Percentiles rank a stretch among this genome's conserved stretches.
Evolutionary conservation across 1,140 invertebrate genomes (phyloP).

Genomic region (Trichomalopsis sarcophagae): DNA sequence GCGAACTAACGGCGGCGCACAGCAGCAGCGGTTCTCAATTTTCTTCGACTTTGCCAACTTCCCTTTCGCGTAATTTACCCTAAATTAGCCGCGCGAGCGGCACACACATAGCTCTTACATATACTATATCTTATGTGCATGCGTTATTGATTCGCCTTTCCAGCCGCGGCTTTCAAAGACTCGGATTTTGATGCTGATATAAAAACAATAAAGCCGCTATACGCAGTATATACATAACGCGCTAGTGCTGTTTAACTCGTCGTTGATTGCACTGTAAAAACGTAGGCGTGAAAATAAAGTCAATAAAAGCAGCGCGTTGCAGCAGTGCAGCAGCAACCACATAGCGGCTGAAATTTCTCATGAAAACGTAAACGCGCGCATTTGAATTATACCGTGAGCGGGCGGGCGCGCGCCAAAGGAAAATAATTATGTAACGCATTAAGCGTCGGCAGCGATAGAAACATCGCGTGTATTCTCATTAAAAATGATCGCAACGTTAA

Average conservation of each 20-base stretch:
- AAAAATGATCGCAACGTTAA: conserved; percentile 53
- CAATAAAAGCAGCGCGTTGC: conserved; percentile 34
- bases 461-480: conserved; percentile 51
- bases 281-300: conserved; percentile 42
- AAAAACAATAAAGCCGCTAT: conserved; percentile 5
- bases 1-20: conserved; percentile 56
- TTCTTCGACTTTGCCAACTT: not conserved
- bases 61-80: conserved; percentile 34
- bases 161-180: not conserved
- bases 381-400: conserved; percentile 18
- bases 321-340: too few species aligned
- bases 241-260: conserved; percentile 21
- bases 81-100: not conserved
- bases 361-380: conserved; percentile 28
- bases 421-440: conserved; percentile 46
- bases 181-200: conserved; percentile 1
- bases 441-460: conserved; percentile 42
- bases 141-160: not conserved
- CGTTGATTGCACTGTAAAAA: conserved; percentile 47
- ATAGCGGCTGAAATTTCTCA: conserved; percentile 29
- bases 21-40: conserved; percentile 66
- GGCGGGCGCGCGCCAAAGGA: conserved; percentile 12
- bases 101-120: too few species aligned
- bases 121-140: not conserved
- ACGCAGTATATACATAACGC: not conserved